These are phyloP conservation scores for Pseudococcus viburni DNA, from an alignment of 2,888 invertebrate genomes.

Conservation along the genomic window DNA sequence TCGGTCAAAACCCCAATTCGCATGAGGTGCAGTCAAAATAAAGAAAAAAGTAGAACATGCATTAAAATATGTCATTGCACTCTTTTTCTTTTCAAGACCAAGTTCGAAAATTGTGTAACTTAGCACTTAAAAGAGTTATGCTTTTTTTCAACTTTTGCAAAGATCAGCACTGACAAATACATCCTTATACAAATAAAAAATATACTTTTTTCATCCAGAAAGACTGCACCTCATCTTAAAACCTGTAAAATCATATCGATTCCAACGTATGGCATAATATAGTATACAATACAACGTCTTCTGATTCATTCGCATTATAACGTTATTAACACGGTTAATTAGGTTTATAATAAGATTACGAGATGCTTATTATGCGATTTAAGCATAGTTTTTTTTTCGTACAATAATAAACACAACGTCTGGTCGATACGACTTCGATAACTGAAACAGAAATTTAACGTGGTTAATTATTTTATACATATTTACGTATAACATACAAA, in stretches of 20 bases:
- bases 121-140: conserved; percentile 24
- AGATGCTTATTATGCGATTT: conserved; percentile 21
- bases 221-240: conserved; percentile 56
- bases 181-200: conserved; percentile 37
- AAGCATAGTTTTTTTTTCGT: conserved; percentile 1
- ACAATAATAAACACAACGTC: conserved; percentile 23
- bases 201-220: conserved; percentile 54
- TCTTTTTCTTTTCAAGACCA: conserved; percentile 32
- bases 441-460: conserved; percentile 29
- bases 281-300: conserved; percentile 5
- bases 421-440: neutral
- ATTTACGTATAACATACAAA: neutral
- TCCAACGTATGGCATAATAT: neutral
- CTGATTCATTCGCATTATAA: neutral
- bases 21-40: conserved; percentile 58
- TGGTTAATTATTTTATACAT: neutral
- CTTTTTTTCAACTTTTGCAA: neutral
- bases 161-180: conserved; percentile 58
- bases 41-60: conserved; percentile 56
- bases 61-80: conserved; percentile 53
- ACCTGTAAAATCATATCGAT: conserved; percentile 11
- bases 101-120: neutral
- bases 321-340: conserved; percentile 18
- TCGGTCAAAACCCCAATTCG: conserved; percentile 24
- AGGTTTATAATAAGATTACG: conserved; percentile 35